phyloP scores from a whole-genome alignment of 2,113 vertebrate genomes.

The Scartelaos histophorus region DNA sequence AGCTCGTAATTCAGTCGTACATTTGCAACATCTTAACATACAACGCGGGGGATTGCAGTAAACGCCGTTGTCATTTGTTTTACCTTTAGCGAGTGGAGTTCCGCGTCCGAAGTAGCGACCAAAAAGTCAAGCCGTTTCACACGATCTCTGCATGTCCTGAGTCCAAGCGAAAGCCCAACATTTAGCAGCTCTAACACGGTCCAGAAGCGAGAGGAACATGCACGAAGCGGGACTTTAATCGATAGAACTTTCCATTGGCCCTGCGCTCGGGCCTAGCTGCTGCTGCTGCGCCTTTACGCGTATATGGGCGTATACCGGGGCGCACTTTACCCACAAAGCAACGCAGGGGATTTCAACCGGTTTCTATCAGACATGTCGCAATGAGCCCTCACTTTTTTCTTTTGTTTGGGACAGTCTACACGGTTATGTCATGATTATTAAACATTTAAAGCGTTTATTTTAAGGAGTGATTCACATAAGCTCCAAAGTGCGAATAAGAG shows the following conservation, averaged over 20 bases:
- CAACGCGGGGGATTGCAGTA: background rate
- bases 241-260: slow-evolving; percentile 75
- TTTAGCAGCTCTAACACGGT: slow-evolving; percentile 34
- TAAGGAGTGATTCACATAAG: background rate
- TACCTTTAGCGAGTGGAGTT: slow-evolving; percentile 78
- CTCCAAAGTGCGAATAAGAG: background rate
- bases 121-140: slow-evolving; percentile 71
- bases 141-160: slow-evolving; percentile 74
- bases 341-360: slow-evolving; percentile 65
- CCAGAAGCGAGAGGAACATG: slow-evolving; percentile 34
- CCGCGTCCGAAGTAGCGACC: slow-evolving; percentile 78
- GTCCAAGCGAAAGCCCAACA: slow-evolving; percentile 57
- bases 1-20: background rate
- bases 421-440: too few species aligned
- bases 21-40: accelerated
- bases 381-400: background rate
- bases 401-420: background rate
- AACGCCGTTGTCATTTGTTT: slow-evolving; percentile 37
- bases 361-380: slow-evolving; percentile 39
- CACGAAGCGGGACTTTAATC: slow-evolving; percentile 63
- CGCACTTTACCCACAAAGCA: slow-evolving; percentile 79
- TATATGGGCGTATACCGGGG: slow-evolving; percentile 81
- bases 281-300: slow-evolving; percentile 70
- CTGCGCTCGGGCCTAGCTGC: slow-evolving; percentile 70
- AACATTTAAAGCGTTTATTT: background rate